Evolutionary conservation across 2,888 invertebrate genomes (phyloP), one percentile per base, ranked within the genome.

Genomic region (Ectemnius continuus): DNA sequence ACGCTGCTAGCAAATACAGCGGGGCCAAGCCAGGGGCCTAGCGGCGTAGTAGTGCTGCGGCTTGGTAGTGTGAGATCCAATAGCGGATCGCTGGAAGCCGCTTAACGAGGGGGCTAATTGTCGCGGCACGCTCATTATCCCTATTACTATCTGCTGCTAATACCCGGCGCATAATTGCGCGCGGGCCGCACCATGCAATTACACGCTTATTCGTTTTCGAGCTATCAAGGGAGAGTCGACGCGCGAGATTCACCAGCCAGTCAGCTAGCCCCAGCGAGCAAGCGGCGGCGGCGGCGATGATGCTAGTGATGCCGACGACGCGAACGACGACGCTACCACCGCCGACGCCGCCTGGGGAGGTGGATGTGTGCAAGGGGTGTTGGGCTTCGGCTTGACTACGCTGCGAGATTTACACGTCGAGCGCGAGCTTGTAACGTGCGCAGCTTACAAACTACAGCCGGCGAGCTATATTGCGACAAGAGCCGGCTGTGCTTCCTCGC

Each of bases 391-490:
- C 48, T 67, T 65, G 36, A 58, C 61, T 61, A 63, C 20, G 48
- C 61, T 66, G 45, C 18, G 20, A 57, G 18, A 57, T 72, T 72
- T 65, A 67, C 64, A 68, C 62, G 59, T 76, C 66, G 58, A 36
- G 36, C 61, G 48, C 47, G 70, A 63, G 16, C 66, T 28, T 23
- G 62, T 67, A 64, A 63, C 28, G 58, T 23, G 48, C 76, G 46
- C 64, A 48, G 65, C 64, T 64, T 72, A 67, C 67, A 57, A 64
- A 46, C 46, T 20, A 56, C 66, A 47, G 11, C 8, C 4, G 36
- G 18, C 61, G 65, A 58, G 66, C 65, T 57, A 74, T 66, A 62
- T 74, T 64, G 56, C 65, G 61, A 66, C 65, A 58, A 60, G 70
- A 45, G 57, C 46, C 36, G 61, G 28, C 14, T n/a, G 26, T 36